Conservation (phyloP, 2,888 invertebrate species). For the Andrena bicolor region DNA sequence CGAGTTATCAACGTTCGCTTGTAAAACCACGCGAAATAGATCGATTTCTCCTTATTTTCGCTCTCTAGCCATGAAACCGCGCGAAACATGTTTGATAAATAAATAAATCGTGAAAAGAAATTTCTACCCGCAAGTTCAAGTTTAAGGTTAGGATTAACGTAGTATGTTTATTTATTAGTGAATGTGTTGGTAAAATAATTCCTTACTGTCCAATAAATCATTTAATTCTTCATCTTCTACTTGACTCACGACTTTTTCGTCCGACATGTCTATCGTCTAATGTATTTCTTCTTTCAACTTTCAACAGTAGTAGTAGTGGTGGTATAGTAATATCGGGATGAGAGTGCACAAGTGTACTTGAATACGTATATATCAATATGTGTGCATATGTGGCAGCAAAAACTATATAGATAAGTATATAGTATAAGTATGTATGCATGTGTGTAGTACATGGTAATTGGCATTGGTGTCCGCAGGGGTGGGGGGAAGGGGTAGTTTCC, state of each 20-base stretch:
- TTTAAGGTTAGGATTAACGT: slow-evolving; percentile 40
- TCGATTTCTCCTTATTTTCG: not conserved
- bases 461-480: too few relatives aligned
- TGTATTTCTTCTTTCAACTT: not conserved
- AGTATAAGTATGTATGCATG: too few relatives aligned
- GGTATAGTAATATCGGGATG: too few relatives aligned
- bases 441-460: too few relatives aligned
- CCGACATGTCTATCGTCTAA: slow-evolving; percentile 46
- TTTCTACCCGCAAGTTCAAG: not conserved
- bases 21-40: not conserved
- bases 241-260: slow-evolving; percentile 73
- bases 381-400: too few relatives aligned
- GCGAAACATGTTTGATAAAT: not conserved
- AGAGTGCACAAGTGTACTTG: too few relatives aligned
- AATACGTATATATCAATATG: too few relatives aligned
- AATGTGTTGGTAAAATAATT: slow-evolving; percentile 19
- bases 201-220: slow-evolving; percentile 91
- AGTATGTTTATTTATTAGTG: slow-evolving; percentile 30
- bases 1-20: not conserved
- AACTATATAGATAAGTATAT: too few relatives aligned
- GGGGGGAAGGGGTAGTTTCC: too few relatives aligned
- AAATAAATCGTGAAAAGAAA: not conserved
- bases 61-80: not conserved
- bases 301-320: not conserved
- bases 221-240: slow-evolving; percentile 89